Evolutionary conservation across 1,140 invertebrate genomes (phyloP).

Genomic region (Littorina saxatilis): DNA sequence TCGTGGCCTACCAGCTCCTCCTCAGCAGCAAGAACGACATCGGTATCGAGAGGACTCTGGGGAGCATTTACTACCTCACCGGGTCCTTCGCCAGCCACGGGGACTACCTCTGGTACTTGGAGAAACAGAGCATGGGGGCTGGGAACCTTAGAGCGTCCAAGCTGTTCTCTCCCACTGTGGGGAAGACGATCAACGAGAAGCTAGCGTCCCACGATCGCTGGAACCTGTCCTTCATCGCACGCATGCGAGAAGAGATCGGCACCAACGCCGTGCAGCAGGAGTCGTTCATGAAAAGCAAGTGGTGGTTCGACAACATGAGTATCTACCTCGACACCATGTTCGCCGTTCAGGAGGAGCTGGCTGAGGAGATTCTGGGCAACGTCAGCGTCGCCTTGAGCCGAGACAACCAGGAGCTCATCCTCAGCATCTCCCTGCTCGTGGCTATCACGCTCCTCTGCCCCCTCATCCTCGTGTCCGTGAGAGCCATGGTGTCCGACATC

Average conservation of each 20-base stretch:
- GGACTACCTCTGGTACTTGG: constrained; percentile 50
- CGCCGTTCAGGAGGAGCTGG: constrained; percentile 61
- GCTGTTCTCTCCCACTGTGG: constrained; percentile 45
- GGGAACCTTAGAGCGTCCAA: constrained; percentile 45
- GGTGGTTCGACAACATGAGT: constrained; percentile 66
- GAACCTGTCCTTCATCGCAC: constrained; percentile 37
- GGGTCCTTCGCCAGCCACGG: constrained; percentile 42
- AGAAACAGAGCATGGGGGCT: constrained; percentile 41
- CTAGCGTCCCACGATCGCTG: neutral
- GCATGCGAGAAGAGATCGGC: constrained; percentile 48
- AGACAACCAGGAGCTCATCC: constrained; percentile 45
- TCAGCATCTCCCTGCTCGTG: constrained; percentile 50
- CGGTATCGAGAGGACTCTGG: constrained; percentile 59
- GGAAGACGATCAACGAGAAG: constrained; percentile 14
- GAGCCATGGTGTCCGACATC: constrained; percentile 66
- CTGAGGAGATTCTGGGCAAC: constrained; percentile 43
- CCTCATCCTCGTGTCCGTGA: constrained; percentile 64
- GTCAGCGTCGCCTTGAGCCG: constrained; percentile 27
- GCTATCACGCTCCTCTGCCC: constrained; percentile 67
- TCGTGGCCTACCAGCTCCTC: constrained; percentile 57
- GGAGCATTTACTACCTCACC: constrained; percentile 48
- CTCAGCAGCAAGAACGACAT: constrained; percentile 54
- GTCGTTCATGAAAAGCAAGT: constrained; percentile 48
- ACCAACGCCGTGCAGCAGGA: constrained; percentile 37
- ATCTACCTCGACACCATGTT: constrained; percentile 64